Base-by-base conservation (phyloP, 2,888 invertebrate genomes). In the Brenthis ino region DNA sequence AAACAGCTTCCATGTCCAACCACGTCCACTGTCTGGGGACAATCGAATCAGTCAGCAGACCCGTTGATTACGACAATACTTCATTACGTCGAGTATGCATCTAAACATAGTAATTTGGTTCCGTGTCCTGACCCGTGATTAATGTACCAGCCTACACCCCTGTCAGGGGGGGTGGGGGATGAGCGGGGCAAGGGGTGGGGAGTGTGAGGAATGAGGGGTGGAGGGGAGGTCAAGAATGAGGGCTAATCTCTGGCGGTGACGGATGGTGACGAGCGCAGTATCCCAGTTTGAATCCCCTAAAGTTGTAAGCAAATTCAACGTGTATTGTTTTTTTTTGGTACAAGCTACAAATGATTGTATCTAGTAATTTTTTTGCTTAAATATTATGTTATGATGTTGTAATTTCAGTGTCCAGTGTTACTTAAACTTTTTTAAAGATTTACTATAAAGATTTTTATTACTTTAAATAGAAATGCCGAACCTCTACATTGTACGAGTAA, bases 91-190 rank as follows among this genome's bases (percentile, higher is more conserved):
- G 76, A 74, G 76, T 73, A 70, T 75, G 79, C 79, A 78, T 79
- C 82, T 80, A 81, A 82, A 80, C 79, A 72, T 77, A 80, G 81
- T 77, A 79, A 81, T 81, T 80, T 78, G 78, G 72, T 61, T 69
- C 60, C 68, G 55, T 64, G 64, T 48, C 56, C 43, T 71, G 71
- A 65, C 71, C 70, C 73, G 75, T 82, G 83, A 84, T 84, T 83
- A 82, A 84, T 82, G 84, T 61, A 61, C 65, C 58, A 37, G 53
- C 64, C 60, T 47, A 53, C 57, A 13, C 48, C 57, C 63, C 48
- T 20, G 33, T 12, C 6, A 12, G 6, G 51, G 13, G 13, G 33
- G 16, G 4, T 6, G n/a, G 57, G n/a, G 57, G 47, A 2, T 24
- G 43, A 47, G 28, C n/a, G 43, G 48, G 5, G 2, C 1, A 1